Evolutionary conservation across 2,888 invertebrate species (phyloP), one percentile per base, ranked within the genome.

Genomic region (Acronicta aceris): DNA sequence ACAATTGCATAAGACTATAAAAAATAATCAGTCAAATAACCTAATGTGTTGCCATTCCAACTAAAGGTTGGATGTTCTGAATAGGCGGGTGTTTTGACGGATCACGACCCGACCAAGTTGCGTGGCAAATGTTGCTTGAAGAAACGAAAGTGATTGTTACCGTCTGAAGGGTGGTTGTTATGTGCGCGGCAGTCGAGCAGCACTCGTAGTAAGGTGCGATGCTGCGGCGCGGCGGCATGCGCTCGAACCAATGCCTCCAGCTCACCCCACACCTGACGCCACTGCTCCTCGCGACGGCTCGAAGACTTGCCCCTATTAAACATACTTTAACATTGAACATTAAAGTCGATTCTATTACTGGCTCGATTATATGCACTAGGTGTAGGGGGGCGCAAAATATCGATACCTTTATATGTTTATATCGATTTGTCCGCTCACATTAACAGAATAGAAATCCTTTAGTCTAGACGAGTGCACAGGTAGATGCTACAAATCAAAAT

Each of bases 201-300:
- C 83, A 98, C 98, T 50, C 97, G 96, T 47, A 98, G 92, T 16
- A 98, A 95, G 60, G 96, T 96, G 65, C 96, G 96, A 84, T 99
- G 99, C 72, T 96, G 96, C 5, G 96, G 95, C 0, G 98, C 97
- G 54, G 97, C 97, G 27, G 97, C 95, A 86, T 97, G 97, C 27
- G 96, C 96, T 56, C 97, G 96, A 0, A 99, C 92, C 40, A 98
- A 95, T 12, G 96, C 96, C 86, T 99, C 99, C 49, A 99, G 88
- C 86, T 99, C 99, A 33, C 96, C 95, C 97, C 99, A 99, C 87
- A 99, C 96, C 30, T 98, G 95, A 47, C 98, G 96, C 93, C 99
- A 99, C 80, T 98, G 98, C 82, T 99, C 99, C 78, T 99, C 98
- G 69, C 97, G 95, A 21, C 97, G 96, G 10, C 85, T 86, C n/a